Evolutionary conservation across 2,113 vertebrate genomes (phyloP).

Genomic region (Microcebus murinus): DNA sequence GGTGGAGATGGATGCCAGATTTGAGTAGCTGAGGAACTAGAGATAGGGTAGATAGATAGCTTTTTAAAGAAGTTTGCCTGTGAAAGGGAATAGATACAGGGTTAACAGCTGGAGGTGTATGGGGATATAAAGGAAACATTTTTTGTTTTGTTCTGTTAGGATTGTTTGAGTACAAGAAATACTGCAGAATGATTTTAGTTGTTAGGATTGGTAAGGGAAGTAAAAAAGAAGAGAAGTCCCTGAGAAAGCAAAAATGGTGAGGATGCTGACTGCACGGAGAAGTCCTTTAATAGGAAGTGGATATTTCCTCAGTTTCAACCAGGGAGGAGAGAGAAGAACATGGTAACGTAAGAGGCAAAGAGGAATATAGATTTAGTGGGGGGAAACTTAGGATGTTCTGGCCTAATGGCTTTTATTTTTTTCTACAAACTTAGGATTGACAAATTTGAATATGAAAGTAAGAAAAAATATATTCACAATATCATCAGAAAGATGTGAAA

Average conservation of each 20-base stretch:
- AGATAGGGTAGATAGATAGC: not conserved
- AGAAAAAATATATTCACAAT: not conserved
- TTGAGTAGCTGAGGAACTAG: conserved; percentile 19
- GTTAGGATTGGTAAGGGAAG: not conserved
- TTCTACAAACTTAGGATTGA: not conserved
- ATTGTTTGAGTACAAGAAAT: not conserved
- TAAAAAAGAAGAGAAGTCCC: not conserved
- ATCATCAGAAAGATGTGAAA: conserved; percentile 1
- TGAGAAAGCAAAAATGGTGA: not conserved
- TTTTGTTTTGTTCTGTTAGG: not conserved
- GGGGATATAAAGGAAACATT: not conserved
- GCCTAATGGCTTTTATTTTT: not conserved
- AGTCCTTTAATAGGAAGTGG: not conserved
- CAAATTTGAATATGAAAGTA: conserved; percentile 22
- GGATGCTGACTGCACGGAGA: not conserved
- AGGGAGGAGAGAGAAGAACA: not conserved
- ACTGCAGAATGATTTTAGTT: conserved; percentile 13
- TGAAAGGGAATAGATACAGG: not conserved
- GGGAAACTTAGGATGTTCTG: not conserved
- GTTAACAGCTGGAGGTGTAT: not conserved
- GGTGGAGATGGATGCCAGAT: not conserved
- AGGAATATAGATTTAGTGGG: not conserved
- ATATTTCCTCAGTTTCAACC: not conserved
- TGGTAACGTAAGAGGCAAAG: not conserved
- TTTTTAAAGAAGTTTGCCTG: not conserved